Conservation (phyloP, 2,113 vertebrate genomes). For the Misgurnus anguillicaudatus region DNA sequence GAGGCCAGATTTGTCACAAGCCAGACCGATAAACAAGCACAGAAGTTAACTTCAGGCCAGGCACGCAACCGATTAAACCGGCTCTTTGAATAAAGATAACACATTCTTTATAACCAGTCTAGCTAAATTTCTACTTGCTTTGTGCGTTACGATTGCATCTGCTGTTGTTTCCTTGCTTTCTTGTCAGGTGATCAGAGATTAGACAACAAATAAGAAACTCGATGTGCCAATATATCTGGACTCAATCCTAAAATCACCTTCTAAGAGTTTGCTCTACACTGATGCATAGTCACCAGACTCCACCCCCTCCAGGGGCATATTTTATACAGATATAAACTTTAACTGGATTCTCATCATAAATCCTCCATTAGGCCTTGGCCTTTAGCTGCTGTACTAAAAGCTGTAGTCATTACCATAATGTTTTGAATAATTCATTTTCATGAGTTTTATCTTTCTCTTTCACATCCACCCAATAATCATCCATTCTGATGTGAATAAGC, state of each 20-base stretch:
- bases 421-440: constrained; percentile 35
- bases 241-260: constrained; percentile 11
- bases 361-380: constrained; percentile 22
- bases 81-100: background rate
- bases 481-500: constrained; percentile 36
- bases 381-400: constrained; percentile 13
- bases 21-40: too few relatives aligned
- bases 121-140: constrained; percentile 10
- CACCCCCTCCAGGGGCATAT: constrained; percentile 37
- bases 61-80: background rate
- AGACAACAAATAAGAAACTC: constrained; percentile 50
- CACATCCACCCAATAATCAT: background rate
- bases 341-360: constrained; percentile 10
- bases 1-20: too few relatives aligned
- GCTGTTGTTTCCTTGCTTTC: constrained; percentile 33
- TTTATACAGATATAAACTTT: background rate
- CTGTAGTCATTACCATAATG: constrained; percentile 35
- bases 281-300: background rate
- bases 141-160: constrained; percentile 8
- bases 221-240: constrained; percentile 41
- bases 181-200: constrained; percentile 56
- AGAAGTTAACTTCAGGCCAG: too few relatives aligned
- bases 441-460: constrained; percentile 14
- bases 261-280: background rate
- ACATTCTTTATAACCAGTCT: background rate